These are phyloP conservation scores for Torymus auratus DNA, from an alignment of 2,888 invertebrate species.

Conservation along the genomic window DNA sequence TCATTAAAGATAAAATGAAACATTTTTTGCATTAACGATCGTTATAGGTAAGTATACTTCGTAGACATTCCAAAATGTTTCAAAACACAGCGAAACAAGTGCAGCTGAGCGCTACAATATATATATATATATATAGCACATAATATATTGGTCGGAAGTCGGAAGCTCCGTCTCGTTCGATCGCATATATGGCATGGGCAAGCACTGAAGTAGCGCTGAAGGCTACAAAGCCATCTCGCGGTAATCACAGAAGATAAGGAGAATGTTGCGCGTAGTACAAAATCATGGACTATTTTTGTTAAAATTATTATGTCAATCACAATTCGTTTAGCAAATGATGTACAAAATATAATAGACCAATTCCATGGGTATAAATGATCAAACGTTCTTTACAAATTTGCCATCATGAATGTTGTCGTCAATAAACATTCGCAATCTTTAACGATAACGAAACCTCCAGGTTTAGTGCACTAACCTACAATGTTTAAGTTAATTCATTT, in stretches of 20 bases:
- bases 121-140: no score
- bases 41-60: no score
- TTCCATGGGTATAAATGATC: constrained; percentile 12
- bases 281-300: constrained; percentile 52
- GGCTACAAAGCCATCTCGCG: constrained; percentile 30
- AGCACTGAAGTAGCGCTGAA: no score
- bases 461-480: constrained; percentile 49
- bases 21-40: no score
- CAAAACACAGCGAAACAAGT: no score
- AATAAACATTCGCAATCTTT: constrained; percentile 15
- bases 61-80: no score
- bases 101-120: no score
- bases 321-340: constrained; percentile 27
- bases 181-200: no score
- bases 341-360: constrained; percentile 15
- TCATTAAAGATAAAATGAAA: no score
- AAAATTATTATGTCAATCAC: constrained; percentile 45
- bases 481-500: constrained; percentile 44
- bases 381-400: constrained; percentile 1
- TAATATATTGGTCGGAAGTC: no score
- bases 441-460: constrained; percentile 3
- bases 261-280: constrained; percentile 48
- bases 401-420: constrained; percentile 5
- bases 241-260: constrained; percentile 12
- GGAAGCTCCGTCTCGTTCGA: no score